A percentile compares a stretch with the other conserved stretches of the same genome.
These are phyloP conservation scores for Ptychoptera albimana DNA, from an alignment of 2,888 invertebrate genomes.

Conservation along the genomic window DNA sequence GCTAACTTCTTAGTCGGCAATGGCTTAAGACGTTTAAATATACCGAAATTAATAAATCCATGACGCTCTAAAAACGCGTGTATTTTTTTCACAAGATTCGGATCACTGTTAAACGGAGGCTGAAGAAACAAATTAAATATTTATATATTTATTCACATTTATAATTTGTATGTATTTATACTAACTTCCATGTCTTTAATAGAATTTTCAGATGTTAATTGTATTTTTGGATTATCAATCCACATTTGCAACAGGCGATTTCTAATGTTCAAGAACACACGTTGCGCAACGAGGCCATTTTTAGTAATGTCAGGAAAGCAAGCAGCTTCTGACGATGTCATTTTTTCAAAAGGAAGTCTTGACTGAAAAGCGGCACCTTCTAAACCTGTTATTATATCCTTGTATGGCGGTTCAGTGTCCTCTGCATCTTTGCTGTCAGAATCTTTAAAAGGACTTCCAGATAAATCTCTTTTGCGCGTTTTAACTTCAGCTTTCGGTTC, in stretches of 20 bases:
- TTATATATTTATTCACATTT: too few species aligned
- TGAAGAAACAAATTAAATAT: too few species aligned
- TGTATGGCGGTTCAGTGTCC: slow-evolving; percentile 13
- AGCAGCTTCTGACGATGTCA: slow-evolving; percentile 85
- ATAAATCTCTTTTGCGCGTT: slow-evolving; percentile 9
- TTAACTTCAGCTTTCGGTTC: slow-evolving; percentile 5
- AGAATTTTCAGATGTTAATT: slow-evolving; percentile 67
- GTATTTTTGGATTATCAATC: slow-evolving; percentile 89
- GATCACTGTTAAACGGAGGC: slow-evolving; percentile 86
- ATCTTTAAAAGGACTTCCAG: slow-evolving; percentile 10
- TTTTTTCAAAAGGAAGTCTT: slow-evolving; percentile 82
- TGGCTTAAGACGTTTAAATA: slow-evolving; percentile 74
- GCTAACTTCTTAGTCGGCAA: slow-evolving; percentile 47
- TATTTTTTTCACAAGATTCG: slow-evolving; percentile 62
- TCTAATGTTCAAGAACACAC: slow-evolving; percentile 81
- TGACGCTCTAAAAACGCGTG: slow-evolving; percentile 89
- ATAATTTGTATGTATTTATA: slow-evolving; percentile 11
- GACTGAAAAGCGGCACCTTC: slow-evolving; percentile 93
- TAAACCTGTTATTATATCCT: slow-evolving; percentile 31
- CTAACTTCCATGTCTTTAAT: slow-evolving; percentile 54
- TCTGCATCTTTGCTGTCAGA: slow-evolving; percentile 8
- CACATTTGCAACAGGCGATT: slow-evolving; percentile 86
- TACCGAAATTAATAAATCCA: slow-evolving; percentile 95
- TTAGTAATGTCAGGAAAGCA: slow-evolving; percentile 85
- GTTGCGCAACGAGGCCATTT: slow-evolving; percentile 63